These are phyloP conservation scores for Melipona quadrifasciata DNA, from an alignment of 1,140 invertebrate genomes.

Conservation along the genomic window DNA sequence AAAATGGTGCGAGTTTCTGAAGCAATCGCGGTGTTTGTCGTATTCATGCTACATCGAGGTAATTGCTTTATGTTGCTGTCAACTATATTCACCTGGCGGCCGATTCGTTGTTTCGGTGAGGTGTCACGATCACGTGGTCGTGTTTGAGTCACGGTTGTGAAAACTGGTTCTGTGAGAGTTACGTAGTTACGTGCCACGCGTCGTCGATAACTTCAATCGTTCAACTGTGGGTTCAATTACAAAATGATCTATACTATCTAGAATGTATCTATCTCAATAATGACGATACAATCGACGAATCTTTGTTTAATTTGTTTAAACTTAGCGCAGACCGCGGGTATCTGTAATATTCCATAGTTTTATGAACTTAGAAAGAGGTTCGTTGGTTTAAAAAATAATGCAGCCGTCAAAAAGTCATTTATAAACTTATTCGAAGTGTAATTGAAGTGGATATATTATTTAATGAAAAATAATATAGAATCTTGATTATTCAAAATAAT, in stretches of 20 bases:
- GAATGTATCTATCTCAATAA: neutral
- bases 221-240: neutral
- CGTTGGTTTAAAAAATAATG: neutral
- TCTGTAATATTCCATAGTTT: neutral
- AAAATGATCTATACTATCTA: neutral
- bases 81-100: neutral
- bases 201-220: neutral
- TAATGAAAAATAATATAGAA: neutral
- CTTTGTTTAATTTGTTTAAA: too few species aligned
- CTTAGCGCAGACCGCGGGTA: neutral
- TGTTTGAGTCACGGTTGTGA: conserved; percentile 52
- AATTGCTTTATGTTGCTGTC: conserved; percentile 34
- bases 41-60: conserved; percentile 43
- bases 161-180: conserved; percentile 24
- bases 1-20: conserved; percentile 21
- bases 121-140: conserved; percentile 51
- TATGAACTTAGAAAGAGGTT: neutral
- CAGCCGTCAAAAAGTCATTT: neutral
- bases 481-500: neutral
- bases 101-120: neutral
- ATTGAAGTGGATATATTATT: neutral
- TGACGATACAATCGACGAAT: neutral
- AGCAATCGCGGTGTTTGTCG: neutral
- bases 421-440: neutral
- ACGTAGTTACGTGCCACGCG: too few species aligned